Percentiles rank a stretch among this genome's conserved stretches.
Evolutionary conservation across 2,888 invertebrate genomes (phyloP).

Genomic region (Eulithis testata): DNA sequence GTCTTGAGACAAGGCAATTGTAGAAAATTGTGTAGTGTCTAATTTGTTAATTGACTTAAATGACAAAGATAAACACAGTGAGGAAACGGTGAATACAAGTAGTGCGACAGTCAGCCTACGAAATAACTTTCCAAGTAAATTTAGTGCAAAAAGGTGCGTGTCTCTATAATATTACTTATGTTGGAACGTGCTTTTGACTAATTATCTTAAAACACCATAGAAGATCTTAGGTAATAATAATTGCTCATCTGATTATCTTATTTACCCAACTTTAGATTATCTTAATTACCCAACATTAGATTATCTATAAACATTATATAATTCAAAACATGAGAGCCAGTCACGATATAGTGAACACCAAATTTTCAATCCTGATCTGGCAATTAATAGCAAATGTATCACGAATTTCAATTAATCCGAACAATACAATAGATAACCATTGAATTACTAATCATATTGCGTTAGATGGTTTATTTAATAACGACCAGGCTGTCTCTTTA

Average conservation of each 20-base stretch:
- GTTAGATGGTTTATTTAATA: neutral
- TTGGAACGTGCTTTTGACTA: too few relatives aligned
- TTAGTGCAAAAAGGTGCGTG: too few relatives aligned
- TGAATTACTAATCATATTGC: constrained; percentile 2
- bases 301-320: neutral
- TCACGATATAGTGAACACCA: constrained; percentile 17
- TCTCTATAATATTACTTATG: too few relatives aligned
- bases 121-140: too few relatives aligned
- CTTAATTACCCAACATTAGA: too few relatives aligned
- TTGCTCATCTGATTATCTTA: too few relatives aligned
- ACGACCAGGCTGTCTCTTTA: neutral
- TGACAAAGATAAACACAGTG: neutral
- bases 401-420: constrained; percentile 29
- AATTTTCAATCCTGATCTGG: constrained; percentile 30
- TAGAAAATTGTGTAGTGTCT: neutral
- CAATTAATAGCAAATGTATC: constrained; percentile 27
- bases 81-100: too few relatives aligned
- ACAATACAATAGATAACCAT: constrained; percentile 20
- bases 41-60: neutral
- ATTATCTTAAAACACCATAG: too few relatives aligned
- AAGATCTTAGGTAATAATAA: too few relatives aligned
- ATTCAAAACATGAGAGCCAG: constrained; percentile 20
- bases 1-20: neutral
- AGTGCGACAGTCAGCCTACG: too few relatives aligned
- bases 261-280: too few relatives aligned